Base-by-base conservation (phyloP, 2,797 vertebrate species). In the Dendrocincla fuliginosa region DNA sequence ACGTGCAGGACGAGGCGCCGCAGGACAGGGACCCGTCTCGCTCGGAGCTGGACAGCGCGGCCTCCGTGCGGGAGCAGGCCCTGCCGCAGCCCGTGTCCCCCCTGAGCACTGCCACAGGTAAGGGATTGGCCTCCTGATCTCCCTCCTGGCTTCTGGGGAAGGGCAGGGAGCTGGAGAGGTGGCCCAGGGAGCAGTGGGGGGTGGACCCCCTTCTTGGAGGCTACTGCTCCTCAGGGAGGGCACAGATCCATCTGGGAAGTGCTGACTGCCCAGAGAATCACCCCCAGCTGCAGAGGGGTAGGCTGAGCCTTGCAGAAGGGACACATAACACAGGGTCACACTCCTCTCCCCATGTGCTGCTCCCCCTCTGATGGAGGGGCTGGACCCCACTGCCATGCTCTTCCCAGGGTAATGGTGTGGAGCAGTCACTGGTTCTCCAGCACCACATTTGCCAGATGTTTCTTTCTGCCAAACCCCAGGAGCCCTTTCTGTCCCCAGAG, bases 21-120 rank as follows among this genome's bases (percentile, higher is more conserved):
- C 98, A 97, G 89, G 95, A 56, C 89, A 95, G 95, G 86, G 98
- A 96, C 47, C 70, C 86, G 2, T 93, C 83, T 25, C 94, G 64
- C 85, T 77, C 74, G 0, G 89, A 85, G 16, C 89, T 71, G 47
- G 96, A 96, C 11, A 55, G 87, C 4, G 19, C 87, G 11, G 87
- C 59, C 17, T 39, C 61, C 16, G 18, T 65, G 16, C 97, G 41
- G 44, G 96, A 95, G 4, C 89, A 85, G 24, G 65, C 73, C 39
- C 83, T 65, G 37, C 75, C 81, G 1, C 97, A 77, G 90, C 89
- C 97, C 0, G 5, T 33, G 37, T 90, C 93, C 2, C 96, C 95
- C 1, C 88, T 39, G n/a, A 93, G 96, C 46, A 57, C 93, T 49
- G 91, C 89, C 37, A 67, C 97, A 89, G 98, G 98, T 98, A 97